Percentiles rank a stretch among this genome's conserved stretches.
These are phyloP conservation scores for Mycetomoellerius zeteki DNA, from an alignment of 1,140 invertebrate genomes.

Conservation along the genomic window DNA sequence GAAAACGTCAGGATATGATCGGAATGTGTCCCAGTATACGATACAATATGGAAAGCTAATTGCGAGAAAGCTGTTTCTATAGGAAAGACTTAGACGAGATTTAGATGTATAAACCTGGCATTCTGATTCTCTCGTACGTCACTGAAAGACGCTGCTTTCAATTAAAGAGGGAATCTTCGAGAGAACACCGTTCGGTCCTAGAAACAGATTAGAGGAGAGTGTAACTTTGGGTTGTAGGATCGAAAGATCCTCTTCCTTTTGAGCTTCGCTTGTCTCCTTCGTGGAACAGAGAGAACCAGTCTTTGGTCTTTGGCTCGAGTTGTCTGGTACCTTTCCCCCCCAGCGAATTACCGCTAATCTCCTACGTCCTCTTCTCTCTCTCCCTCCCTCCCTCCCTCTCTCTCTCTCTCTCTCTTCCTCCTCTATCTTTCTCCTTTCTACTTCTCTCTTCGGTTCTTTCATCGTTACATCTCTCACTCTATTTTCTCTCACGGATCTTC, in stretches of 20 bases:
- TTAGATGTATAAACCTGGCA: constrained; percentile 11
- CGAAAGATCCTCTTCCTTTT: constrained; percentile 57
- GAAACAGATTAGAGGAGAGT: constrained; percentile 61
- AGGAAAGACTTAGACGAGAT: constrained; percentile 25
- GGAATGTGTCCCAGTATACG: constrained; percentile 18
- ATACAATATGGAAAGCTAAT: constrained; percentile 13
- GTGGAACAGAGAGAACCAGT: constrained; percentile 58
- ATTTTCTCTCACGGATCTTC: constrained; percentile 63
- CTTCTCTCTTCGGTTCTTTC: constrained; percentile 45
- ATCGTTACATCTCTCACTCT: constrained; percentile 61
- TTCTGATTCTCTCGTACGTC: constrained; percentile 10
- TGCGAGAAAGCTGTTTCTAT: background rate
- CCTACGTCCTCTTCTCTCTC: constrained; percentile 43
- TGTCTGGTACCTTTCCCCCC: constrained; percentile 36
- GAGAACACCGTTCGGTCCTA: constrained; percentile 25
- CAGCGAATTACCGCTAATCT: constrained; percentile 80
- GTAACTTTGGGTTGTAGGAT: constrained; percentile 29
- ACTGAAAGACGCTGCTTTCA: constrained; percentile 45
- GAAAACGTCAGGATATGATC: constrained; percentile 11
- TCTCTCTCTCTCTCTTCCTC: background rate
- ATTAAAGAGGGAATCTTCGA: constrained; percentile 63
- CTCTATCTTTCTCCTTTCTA: constrained; percentile 7
- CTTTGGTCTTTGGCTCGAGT: constrained; percentile 69
- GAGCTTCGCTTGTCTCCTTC: constrained; percentile 54
- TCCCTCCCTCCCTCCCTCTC: constrained; percentile 36